Percentiles rank a stretch among this genome's conserved stretches.
These are phyloP conservation scores for Drosophila paranaensis DNA, from an alignment of 2,888 invertebrate species.

Conservation along the genomic window DNA sequence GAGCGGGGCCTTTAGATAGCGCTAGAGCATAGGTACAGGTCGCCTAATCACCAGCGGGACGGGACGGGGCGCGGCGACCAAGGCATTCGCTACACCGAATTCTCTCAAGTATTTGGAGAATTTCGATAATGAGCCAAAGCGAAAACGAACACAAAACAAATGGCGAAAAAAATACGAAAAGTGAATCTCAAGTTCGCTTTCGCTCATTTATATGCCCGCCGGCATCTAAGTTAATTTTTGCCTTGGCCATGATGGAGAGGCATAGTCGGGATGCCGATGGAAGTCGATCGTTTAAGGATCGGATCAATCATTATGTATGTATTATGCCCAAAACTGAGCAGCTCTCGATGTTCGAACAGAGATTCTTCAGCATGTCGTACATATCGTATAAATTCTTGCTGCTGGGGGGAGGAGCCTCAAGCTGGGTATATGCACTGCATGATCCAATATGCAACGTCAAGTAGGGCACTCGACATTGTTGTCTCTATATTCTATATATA, in stretches of 20 bases:
- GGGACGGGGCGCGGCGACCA: neutral
- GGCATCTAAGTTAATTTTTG: neutral
- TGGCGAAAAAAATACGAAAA: neutral
- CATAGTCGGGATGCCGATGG: slow-evolving; percentile 21
- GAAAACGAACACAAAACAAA: neutral
- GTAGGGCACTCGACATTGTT: neutral
- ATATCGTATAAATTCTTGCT: slow-evolving; percentile 27
- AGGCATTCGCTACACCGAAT: neutral
- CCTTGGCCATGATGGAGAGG: neutral
- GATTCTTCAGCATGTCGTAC: slow-evolving; percentile 19
- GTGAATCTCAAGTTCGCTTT: slow-evolving; percentile 32
- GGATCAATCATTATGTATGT: slow-evolving; percentile 30
- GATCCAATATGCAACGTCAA: neutral
- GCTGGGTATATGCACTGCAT: neutral
- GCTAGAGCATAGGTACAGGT: neutral
- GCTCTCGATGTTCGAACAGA: slow-evolving; percentile 11
- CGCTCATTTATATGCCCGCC: slow-evolving; percentile 60
- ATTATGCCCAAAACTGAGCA: slow-evolving; percentile 22
- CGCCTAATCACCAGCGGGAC: neutral
- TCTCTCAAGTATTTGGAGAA: slow-evolving; percentile 10
- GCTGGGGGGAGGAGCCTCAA: too few relatives aligned
- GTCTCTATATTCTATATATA: too few relatives aligned
- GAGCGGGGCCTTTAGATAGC: slow-evolving; percentile 52
- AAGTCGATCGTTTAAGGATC: slow-evolving; percentile 16
- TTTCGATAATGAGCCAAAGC: slow-evolving; percentile 53